Conservation (phyloP, 1,140 invertebrate species). For the Drosophila busckii region DNA sequence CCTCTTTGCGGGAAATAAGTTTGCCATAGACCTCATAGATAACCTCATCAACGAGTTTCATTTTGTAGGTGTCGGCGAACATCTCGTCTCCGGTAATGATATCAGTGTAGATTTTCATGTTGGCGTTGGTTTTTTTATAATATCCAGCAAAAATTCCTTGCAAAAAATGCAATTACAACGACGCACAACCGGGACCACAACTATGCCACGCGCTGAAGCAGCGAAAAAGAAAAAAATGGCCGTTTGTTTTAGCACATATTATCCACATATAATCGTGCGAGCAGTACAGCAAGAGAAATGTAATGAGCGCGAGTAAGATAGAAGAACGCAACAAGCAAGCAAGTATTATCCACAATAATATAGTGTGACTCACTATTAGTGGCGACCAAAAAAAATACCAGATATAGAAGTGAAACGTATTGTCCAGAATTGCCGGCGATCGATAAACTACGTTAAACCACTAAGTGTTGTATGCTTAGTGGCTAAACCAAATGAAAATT, state of each 20-base stretch:
- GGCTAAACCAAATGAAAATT: too few species aligned
- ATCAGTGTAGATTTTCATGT: slow-evolving; percentile 97
- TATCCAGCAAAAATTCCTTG: slow-evolving; percentile 42
- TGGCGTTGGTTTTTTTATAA: slow-evolving; percentile 62
- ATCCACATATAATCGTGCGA: too few species aligned
- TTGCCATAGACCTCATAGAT: slow-evolving; percentile 97
- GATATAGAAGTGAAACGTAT: too few species aligned
- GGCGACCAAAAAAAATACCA: too few species aligned
- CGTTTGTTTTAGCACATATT: slow-evolving; percentile 24
- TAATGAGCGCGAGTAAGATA: too few species aligned
- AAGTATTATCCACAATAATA: too few species aligned
- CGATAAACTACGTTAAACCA: too few species aligned
- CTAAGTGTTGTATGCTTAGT: too few species aligned
- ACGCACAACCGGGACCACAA: slow-evolving; percentile 58
- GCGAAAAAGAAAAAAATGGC: slow-evolving; percentile 59
- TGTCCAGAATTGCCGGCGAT: too few species aligned
- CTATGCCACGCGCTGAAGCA: slow-evolving; percentile 74
- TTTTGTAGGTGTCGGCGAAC: slow-evolving; percentile 98
- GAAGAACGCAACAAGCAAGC: too few species aligned
- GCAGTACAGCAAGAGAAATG: too few species aligned
- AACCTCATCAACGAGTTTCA: slow-evolving; percentile 95
- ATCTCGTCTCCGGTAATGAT: slow-evolving; percentile 97
- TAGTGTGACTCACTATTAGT: too few species aligned
- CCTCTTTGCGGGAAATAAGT: slow-evolving; percentile 87
- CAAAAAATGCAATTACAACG: slow-evolving; percentile 57